phyloP scores from a whole-genome alignment of 2,113 vertebrate species.

The Erinaceus europaeus region DNA sequence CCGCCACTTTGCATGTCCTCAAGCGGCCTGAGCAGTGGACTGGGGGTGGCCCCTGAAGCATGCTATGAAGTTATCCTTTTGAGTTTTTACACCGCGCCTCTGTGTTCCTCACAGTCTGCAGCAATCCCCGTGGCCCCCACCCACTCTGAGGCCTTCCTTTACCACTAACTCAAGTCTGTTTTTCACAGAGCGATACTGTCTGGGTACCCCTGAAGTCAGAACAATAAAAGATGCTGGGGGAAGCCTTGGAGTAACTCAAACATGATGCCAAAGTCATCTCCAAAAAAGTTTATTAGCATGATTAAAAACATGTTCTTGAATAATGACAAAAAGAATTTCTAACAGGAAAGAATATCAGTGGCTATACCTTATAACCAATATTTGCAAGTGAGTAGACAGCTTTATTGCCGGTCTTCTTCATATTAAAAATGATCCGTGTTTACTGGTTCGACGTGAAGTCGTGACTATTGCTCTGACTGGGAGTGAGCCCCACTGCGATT shows the following conservation, averaged over 20 bases:
- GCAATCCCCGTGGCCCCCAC: neutral
- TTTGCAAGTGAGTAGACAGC: constrained; percentile 64
- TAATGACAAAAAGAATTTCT: constrained; percentile 80
- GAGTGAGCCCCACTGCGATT: constrained; percentile 74
- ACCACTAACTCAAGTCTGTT: too few relatives aligned
- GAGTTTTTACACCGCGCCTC: neutral
- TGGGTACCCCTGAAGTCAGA: neutral
- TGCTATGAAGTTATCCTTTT: neutral
- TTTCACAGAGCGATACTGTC: neutral
- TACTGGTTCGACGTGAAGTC: constrained; percentile 50
- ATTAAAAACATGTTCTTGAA: constrained; percentile 85
- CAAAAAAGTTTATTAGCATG: constrained; percentile 89
- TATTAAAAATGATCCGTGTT: constrained; percentile 69
- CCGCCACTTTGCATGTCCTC: neutral
- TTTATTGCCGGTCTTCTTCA: constrained; percentile 79
- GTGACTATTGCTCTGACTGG: constrained; percentile 79
- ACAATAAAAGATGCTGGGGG: neutral
- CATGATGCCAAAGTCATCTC: constrained; percentile 77
- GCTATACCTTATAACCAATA: constrained; percentile 76
- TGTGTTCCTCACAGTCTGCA: neutral
- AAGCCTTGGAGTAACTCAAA: constrained; percentile 69
- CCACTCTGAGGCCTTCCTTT: neutral
- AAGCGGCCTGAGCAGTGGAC: neutral
- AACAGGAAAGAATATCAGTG: constrained; percentile 80
- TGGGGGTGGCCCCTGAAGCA: neutral